Base-by-base conservation (phyloP, 2,113 vertebrate species). In the Gorilla gorilla region DNA sequence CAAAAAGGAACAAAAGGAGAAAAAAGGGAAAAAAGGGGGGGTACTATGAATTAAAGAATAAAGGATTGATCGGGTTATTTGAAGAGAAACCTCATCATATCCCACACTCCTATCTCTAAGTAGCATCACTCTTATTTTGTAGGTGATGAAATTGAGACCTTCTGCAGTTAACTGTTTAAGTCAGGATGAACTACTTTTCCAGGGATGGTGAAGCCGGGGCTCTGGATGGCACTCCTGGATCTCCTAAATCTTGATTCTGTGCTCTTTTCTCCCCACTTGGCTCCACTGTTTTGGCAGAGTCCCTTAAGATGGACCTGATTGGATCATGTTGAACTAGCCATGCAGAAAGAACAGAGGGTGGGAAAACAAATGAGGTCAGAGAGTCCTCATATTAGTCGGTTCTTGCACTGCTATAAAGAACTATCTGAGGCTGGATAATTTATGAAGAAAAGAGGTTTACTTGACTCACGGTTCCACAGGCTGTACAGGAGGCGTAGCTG, bases 251-350 rank as follows among this genome's bases (percentile, higher is more conserved):
- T 40, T 3, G 12, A 27, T 16, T 57, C 13, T 4, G 6, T 32
- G 20, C 5, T 50, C 30, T 45, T 61, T 10, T 25, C 43, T 0
- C 17, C 61, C 2, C 0, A 16, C 3, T 32, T 6, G 30, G 27
- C 12, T 5, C 0, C 35, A 17, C 0, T 22, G 35, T 52, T 48
- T n/a, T 72, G 50, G 23, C 50, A 55, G 45, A 59, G 5, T 48
- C 27, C 48, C 1, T 27, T 45, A 52, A 32, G 48, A 3, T 43
- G 73, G 38, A 50, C 23, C 40, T 38, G 35, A 81, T 3, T 18
- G 82, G 43, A 32, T 81, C n/a, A 72, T 3, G 23, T 64, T 35
- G 23, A 84, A 45, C 13, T 30, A 23, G 25, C 32, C 3, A 8
- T 11, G 30, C 22, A 13, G 27, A 70, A 14, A 27, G 11, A 76